Conservation (phyloP, 2,888 invertebrate species). For the Tolmerus cingulatus region DNA sequence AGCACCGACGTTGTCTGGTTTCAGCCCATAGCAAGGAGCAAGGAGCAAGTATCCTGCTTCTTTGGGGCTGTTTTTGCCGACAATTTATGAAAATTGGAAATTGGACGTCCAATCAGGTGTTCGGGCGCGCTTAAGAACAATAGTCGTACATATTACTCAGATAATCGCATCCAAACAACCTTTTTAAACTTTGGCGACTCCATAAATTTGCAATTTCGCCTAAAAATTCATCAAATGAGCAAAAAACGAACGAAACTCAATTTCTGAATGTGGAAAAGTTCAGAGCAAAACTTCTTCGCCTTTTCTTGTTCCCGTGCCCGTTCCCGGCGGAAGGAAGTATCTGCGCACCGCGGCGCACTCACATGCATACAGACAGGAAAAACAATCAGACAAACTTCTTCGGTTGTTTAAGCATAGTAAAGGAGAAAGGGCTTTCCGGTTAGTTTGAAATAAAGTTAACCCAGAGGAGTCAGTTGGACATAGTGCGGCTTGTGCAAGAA, state of each 20-base stretch:
- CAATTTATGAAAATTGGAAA: constrained; percentile 11
- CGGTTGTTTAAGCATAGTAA: constrained; percentile 35
- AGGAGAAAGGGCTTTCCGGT: constrained; percentile 17
- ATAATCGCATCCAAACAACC: constrained; percentile 36
- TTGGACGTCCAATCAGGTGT: constrained; percentile 6
- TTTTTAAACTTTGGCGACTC: constrained; percentile 43
- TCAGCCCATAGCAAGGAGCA: neutral
- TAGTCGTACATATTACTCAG: constrained; percentile 12
- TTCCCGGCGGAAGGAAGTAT: constrained; percentile 22
- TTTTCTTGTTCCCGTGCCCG: neutral
- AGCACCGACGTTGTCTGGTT: neutral
- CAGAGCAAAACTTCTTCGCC: neutral
- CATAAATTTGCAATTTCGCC: constrained; percentile 42
- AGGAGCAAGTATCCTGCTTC: neutral
- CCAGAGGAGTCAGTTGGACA: constrained; percentile 29
- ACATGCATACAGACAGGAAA: constrained; percentile 10
- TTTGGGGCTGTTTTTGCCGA: neutral
- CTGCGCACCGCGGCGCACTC: neutral
- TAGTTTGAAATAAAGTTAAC: constrained; percentile 32
- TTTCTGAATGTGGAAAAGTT: constrained; percentile 37
- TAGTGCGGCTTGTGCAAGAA: constrained; percentile 29
- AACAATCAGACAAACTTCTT: constrained; percentile 35
- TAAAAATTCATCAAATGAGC: constrained; percentile 22
- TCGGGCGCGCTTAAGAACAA: neutral
- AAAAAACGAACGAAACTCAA: constrained; percentile 36